phyloP scores from a whole-genome alignment of 2,113 vertebrate genomes.

The Corynorhinus townsendii region DNA sequence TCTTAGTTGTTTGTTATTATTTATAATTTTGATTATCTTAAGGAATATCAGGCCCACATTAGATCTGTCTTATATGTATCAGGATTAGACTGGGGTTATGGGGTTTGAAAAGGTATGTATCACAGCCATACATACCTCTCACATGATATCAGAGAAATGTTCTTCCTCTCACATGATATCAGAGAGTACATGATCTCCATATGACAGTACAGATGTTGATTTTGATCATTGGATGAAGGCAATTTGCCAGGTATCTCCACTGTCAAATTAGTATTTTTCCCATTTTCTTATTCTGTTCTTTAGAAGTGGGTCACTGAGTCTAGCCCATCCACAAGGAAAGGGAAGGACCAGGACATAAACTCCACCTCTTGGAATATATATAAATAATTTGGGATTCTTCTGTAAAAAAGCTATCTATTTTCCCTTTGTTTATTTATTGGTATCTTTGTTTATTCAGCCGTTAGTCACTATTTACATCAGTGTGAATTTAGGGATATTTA shows the following conservation, averaged over 20 bases:
- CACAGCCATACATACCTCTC: neutral
- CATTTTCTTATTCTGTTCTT: neutral
- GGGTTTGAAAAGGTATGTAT: neutral
- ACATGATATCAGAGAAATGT: neutral
- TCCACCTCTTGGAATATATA: neutral
- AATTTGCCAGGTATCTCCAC: neutral
- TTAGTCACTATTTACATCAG: neutral
- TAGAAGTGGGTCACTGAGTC: neutral
- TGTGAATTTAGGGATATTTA: neutral
- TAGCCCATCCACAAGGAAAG: neutral
- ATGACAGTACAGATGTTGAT: neutral
- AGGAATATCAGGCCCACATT: neutral
- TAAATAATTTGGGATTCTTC: neutral
- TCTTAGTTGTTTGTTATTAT: neutral
- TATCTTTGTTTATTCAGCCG: neutral
- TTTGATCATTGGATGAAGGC: neutral
- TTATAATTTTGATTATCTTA: neutral
- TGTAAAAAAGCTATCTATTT: neutral
- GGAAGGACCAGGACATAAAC: neutral
- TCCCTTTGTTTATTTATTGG: neutral
- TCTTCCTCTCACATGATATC: neutral
- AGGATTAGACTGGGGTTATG: neutral
- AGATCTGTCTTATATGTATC: neutral
- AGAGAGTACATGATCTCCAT: neutral
- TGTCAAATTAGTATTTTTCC: neutral